Evolutionary conservation across 2,888 invertebrate genomes (phyloP), one percentile per base, ranked within the genome.

Genomic region (Shargacucullia verbasci): DNA sequence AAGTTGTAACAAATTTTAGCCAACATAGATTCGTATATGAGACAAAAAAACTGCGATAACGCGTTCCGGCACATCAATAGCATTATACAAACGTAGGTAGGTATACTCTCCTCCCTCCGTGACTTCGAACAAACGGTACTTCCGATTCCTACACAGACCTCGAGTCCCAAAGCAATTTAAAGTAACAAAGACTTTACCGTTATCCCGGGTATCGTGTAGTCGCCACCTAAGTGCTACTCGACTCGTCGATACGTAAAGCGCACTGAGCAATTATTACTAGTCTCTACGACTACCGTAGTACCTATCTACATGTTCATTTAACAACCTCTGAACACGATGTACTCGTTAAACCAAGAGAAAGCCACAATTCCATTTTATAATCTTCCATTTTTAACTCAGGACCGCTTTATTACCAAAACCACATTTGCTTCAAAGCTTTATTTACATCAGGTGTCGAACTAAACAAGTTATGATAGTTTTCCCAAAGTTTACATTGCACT

Each of bases 401-500:
- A 75, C 75, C 76, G 62, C 57, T 52, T 78, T 76, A 72, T 78
- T 63, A 70, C 60, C 70, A 52, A 67, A 76, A 53, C 66, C 56
- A 59, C 37, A 49, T 37, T 40, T 38, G 14, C 66, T 62, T 57
- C 50, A 27, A 48, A 58, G 29, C 31, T 54, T 55, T 58, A 65
- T 57, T 54, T 41, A 50, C 39, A 39, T 45, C 27, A 48, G 52
- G 44, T 37, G 41, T 40, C 37, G 27, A 57, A 70, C 43, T 49
- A 49, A 66, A 58, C 55, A 56, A 67, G 59, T 63, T 56, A 46
- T 53, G 40, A 59, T 41, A 59, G 57, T 61, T 70, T 71, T 63
- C 69, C 69, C 81, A 87, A 90, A 89, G 81, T 91, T 90, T 83
- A 86, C 86, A 86, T 43, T 88, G 87, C 81, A 75, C 70, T 74